Base-by-base conservation (phyloP, 1,140 invertebrate genomes). In the Lepidostoma basale region DNA sequence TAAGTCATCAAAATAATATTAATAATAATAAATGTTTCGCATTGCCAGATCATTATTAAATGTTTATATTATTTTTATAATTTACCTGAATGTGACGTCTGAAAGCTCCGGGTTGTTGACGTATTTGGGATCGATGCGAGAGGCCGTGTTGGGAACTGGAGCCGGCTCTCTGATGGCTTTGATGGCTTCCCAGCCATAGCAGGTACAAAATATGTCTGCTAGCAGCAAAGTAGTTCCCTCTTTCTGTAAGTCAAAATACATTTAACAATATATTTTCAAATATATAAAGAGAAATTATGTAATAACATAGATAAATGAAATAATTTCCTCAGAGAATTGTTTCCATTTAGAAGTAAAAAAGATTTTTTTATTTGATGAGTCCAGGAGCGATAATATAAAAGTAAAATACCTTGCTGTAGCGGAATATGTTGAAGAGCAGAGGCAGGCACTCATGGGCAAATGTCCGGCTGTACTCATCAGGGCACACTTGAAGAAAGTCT, bases 31-130 rank as follows among this genome's bases (percentile, higher is more conserved):
- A n/a, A n/a, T n/a, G n/a, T n/a, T n/a, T n/a, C n/a, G n/a, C n/a
- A n/a, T n/a, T n/a, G n/a, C n/a, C n/a, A n/a, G n/a, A n/a, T n/a
- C n/a, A n/a, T n/a, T n/a, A n/a, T n/a, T n/a, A n/a, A n/a, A n/a
- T n/a, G n/a, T n/a, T n/a, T n/a, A n/a, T n/a, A n/a, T n/a, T n/a
- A 36, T 36, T 12, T 36, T 9, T 1, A 36, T 5, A 23, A 3
- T 22, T 30, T 74, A 86, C 85, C 84, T 84, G 77, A 96, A 96
- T 68, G 93, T 94, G 18, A 96, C 93, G 79, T 96, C 94, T 72
- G 92, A 93, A 9, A 96, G 84, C 75, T 94, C 94, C 0, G 93
- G 92, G 83, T 96, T 96, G 80, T 96, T 96, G 49, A 96, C 93
- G 82, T 94, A 96, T 75, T 93, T 92, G 0, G 93, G 92, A 82